These are phyloP conservation scores for Nibea coibor DNA, from an alignment of 2,113 vertebrate species.

Conservation along the genomic window DNA sequence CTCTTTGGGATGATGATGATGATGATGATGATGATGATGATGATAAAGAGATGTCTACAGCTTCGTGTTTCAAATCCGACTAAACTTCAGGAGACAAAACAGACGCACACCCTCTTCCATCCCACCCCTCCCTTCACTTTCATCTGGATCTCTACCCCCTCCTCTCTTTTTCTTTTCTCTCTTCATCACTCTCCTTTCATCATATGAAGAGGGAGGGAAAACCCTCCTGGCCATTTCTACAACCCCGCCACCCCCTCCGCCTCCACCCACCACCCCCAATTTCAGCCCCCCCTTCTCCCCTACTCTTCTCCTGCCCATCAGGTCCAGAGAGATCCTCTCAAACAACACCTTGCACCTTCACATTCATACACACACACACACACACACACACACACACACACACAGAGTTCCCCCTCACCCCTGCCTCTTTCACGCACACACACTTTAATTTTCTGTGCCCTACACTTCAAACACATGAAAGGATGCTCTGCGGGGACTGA, in stretches of 20 bases:
- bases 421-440: constrained; percentile 69
- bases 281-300: constrained; percentile 26
- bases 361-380: constrained; percentile 48
- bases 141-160: constrained; percentile 71
- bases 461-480: constrained; percentile 88
- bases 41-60: constrained; percentile 36
- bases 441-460: constrained; percentile 85
- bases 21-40: constrained; percentile 34
- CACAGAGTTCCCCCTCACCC: constrained; percentile 62
- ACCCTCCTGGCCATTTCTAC: constrained; percentile 75
- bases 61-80: constrained; percentile 41
- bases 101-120: constrained; percentile 34
- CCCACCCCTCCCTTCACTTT: constrained; percentile 66
- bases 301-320: constrained; percentile 74
- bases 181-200: constrained; percentile 74
- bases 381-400: constrained; percentile 50
- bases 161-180: constrained; percentile 57
- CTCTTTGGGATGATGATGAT: constrained; percentile 33
- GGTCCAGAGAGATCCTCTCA: constrained; percentile 74
- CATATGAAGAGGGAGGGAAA: constrained; percentile 72
- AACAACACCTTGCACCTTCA: constrained; percentile 72
- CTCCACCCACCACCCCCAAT: constrained; percentile 42
- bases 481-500: constrained; percentile 84
- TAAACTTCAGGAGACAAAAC: constrained; percentile 68
- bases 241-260: constrained; percentile 38